Conservation (phyloP, 2,113 vertebrate species). For the Zootoca vivipara region DNA sequence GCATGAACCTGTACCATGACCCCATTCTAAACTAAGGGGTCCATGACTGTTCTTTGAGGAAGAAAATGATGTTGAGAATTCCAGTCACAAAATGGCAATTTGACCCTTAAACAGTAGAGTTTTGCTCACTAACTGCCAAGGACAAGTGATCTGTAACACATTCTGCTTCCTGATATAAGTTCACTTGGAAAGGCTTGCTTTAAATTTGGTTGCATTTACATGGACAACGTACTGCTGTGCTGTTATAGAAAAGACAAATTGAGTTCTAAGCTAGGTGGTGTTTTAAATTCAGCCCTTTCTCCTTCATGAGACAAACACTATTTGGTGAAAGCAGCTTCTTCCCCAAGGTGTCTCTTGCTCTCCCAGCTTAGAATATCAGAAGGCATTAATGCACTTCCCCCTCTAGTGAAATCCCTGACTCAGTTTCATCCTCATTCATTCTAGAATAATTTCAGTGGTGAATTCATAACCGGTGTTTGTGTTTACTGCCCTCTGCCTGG, state of each 20-base stretch:
- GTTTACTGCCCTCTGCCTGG: not conserved
- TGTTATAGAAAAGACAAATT: not conserved
- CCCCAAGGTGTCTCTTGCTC: not conserved
- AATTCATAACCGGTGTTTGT: not conserved
- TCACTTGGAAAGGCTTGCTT: not conserved
- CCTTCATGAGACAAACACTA: not conserved
- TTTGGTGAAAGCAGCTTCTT: not conserved
- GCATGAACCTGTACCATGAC: not conserved
- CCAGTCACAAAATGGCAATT: not conserved
- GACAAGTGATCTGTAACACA: not conserved
- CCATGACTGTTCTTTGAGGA: not conserved
- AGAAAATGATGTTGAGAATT: not conserved
- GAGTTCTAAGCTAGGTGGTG: not conserved
- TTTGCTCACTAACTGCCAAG: not conserved
- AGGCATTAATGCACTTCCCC: conserved; percentile 1
- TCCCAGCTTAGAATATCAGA: not conserved
- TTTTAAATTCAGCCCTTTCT: not conserved
- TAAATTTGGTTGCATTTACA: not conserved
- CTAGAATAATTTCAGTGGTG: not conserved
- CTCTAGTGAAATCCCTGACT: not conserved
- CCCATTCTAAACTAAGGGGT: not conserved
- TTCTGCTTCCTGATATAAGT: not conserved
- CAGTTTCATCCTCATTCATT: not conserved
- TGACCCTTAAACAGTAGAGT: not conserved
- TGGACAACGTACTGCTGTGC: not conserved